A percentile compares a stretch with the other conserved stretches of the same genome.
Evolutionary conservation across 2,797 vertebrate genomes (phyloP).

Genomic region (Anisognathus igniventris): DNA sequence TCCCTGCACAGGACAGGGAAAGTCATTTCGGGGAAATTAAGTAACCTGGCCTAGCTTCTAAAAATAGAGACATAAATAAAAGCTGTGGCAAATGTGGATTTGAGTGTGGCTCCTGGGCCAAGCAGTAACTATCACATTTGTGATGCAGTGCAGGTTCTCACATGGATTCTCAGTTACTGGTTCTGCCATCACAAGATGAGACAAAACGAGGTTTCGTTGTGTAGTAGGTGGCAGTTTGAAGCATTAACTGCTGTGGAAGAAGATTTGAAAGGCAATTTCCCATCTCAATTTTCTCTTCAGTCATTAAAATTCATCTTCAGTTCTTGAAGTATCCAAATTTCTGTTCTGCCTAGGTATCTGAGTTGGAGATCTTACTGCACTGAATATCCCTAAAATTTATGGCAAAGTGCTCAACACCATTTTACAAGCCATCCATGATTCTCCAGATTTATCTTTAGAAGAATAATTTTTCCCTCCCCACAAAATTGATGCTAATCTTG

Average conservation of each 20-base stretch:
- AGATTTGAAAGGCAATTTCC: slow-evolving; percentile 58
- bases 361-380: slow-evolving; percentile 2
- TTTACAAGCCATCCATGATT: slow-evolving; percentile 11
- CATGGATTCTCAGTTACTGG: background rate
- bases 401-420: background rate
- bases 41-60: background rate
- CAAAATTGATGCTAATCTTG: background rate
- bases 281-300: slow-evolving; percentile 53
- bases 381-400: slow-evolving; percentile 14
- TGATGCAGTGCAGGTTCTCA: background rate
- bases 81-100: background rate
- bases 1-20: background rate
- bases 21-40: background rate
- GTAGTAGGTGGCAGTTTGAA: slow-evolving; percentile 48
- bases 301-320: slow-evolving; percentile 61
- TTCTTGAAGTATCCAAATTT: slow-evolving; percentile 38
- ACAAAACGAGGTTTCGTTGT: slow-evolving; percentile 4
- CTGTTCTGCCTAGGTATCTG: slow-evolving; percentile 25
- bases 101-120: background rate
- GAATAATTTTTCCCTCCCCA: background rate
- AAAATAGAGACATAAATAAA: background rate
- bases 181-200: slow-evolving; percentile 36
- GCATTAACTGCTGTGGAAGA: slow-evolving; percentile 47
- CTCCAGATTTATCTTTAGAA: slow-evolving; percentile 35
- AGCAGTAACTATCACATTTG: background rate